Conservation (phyloP, 2,888 invertebrate genomes). For the Apoda limacodes region DNA sequence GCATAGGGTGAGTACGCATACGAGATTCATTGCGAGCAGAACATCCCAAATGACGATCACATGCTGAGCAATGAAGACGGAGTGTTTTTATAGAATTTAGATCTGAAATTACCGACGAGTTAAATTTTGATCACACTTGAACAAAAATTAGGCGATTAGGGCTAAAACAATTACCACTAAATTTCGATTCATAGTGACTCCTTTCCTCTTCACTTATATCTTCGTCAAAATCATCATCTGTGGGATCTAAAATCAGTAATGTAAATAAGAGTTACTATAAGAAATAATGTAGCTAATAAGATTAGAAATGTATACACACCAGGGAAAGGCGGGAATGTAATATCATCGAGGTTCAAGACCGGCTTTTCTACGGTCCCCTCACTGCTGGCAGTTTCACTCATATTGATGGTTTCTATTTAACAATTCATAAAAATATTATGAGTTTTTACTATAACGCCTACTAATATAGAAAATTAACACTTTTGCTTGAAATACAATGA, state of each 20-base stretch:
- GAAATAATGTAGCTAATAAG: not conserved
- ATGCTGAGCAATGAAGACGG: conserved; percentile 80
- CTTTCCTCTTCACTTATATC: conserved; percentile 65
- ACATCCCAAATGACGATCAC: conserved; percentile 80
- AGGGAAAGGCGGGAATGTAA: conserved; percentile 57
- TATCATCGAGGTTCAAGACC: conserved; percentile 35
- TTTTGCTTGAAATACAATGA: no score
- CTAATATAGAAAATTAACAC: no score
- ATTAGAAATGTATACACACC: conserved; percentile 27
- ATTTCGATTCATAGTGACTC: conserved; percentile 58
- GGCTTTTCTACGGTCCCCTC: conserved; percentile 46
- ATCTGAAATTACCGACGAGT: conserved; percentile 45
- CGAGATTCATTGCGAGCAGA: conserved; percentile 72
- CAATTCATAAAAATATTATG: no score
- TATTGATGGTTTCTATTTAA: conserved; percentile 24
- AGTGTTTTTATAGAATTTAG: conserved; percentile 69
- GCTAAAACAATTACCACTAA: conserved; percentile 36
- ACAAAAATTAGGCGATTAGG: not conserved
- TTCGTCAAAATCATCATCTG: conserved; percentile 62
- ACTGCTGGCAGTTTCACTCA: conserved; percentile 43
- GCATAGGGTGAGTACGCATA: conserved; percentile 78
- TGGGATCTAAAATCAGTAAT: conserved; percentile 43
- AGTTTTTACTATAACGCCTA: no score
- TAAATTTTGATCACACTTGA: not conserved
- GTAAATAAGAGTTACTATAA: not conserved